phyloP scores from a whole-genome alignment of 2,797 vertebrate genomes.

The Dendrocincla tyrannina region DNA sequence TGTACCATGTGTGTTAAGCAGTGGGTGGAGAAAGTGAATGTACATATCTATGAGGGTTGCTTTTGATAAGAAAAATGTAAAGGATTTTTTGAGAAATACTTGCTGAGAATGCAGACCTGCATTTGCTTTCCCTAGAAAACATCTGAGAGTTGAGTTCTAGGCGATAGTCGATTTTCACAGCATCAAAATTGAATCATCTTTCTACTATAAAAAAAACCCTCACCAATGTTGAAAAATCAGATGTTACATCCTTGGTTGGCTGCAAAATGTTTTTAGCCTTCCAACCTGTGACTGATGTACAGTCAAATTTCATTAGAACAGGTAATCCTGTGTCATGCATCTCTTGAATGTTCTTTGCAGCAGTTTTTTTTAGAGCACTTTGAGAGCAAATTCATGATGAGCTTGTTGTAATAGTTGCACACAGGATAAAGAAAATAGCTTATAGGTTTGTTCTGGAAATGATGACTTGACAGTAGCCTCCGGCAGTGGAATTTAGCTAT shows the following conservation, averaged over 20 bases:
- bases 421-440: constrained; percentile 68
- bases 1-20: fast-evolving
- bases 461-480: constrained; percentile 70
- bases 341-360: constrained; percentile 64
- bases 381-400: constrained; percentile 64
- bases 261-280: not conserved
- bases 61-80: not conserved
- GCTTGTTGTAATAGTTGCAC: constrained; percentile 53
- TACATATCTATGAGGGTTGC: not conserved
- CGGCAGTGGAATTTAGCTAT: constrained; percentile 64
- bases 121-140: not conserved
- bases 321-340: constrained; percentile 53
- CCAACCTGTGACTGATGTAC: not conserved
- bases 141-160: not conserved
- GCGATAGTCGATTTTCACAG: fast-evolving
- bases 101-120: not conserved
- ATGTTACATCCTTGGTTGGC: not conserved
- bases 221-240: not conserved
- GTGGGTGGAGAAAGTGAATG: not conserved
- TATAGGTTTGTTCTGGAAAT: constrained; percentile 79
- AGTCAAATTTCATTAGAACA: constrained; percentile 24
- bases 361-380: constrained; percentile 40
- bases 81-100: not conserved
- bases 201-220: not conserved
- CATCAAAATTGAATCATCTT: not conserved